Conservation (phyloP, 2,797 vertebrate species). For the Hephaestus fuliginosus region DNA sequence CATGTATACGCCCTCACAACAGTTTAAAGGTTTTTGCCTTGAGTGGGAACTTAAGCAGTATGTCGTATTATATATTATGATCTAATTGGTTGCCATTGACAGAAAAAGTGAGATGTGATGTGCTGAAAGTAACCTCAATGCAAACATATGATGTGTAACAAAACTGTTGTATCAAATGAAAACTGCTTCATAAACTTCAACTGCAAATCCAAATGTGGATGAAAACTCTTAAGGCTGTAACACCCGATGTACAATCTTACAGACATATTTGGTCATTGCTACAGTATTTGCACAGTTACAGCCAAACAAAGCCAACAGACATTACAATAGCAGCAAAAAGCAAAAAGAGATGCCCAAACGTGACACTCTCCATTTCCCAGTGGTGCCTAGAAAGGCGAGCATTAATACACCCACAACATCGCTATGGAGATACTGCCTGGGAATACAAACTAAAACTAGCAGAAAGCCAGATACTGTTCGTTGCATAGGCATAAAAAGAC, state of each 20-base stretch:
- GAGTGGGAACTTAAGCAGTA: constrained; percentile 11
- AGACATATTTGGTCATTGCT: background rate
- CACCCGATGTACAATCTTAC: background rate
- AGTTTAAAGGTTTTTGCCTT: constrained; percentile 6
- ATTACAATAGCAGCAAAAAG: background rate
- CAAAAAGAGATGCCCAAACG: background rate
- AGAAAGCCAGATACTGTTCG: background rate
- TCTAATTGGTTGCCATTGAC: constrained; percentile 2
- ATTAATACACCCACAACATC: background rate
- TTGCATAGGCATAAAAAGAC: background rate
- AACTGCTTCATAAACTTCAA: background rate
- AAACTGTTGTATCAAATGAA: background rate
- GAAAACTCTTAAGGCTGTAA: background rate
- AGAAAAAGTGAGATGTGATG: background rate
- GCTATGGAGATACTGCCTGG: background rate
- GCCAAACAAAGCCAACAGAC: constrained; percentile 4
- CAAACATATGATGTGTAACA: background rate
- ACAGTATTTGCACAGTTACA: background rate
- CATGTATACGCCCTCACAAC: constrained; percentile 15
- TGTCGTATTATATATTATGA: background rate
- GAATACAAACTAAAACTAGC: background rate
- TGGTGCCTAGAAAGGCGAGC: background rate
- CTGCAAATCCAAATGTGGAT: background rate
- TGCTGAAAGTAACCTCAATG: background rate
- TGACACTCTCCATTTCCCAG: background rate